phyloP scores from a whole-genome alignment of 2,113 vertebrate genomes.

The Misgurnus anguillicaudatus region DNA sequence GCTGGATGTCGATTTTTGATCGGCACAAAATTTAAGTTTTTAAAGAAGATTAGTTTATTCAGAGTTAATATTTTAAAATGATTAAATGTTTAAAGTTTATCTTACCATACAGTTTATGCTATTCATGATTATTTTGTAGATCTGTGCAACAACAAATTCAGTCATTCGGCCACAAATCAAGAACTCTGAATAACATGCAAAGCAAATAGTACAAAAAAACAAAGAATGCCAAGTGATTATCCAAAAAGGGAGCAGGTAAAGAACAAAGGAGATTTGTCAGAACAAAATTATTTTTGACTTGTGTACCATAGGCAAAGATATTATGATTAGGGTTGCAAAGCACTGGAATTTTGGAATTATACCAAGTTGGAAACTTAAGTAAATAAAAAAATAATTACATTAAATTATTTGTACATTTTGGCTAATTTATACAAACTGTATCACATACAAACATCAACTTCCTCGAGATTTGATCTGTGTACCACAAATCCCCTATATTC shows the following conservation, averaged over 20 bases:
- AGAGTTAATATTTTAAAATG: constrained; percentile 2
- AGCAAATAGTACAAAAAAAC: neutral
- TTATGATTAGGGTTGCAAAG: neutral
- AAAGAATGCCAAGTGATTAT: constrained; percentile 17
- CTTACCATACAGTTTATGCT: neutral
- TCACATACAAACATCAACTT: too few relatives aligned
- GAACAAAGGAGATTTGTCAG: constrained; percentile 21
- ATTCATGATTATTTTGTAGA: neutral
- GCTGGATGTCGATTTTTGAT: constrained; percentile 11
- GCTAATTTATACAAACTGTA: too few relatives aligned
- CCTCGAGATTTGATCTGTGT: too few relatives aligned
- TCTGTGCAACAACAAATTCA: constrained; percentile 59
- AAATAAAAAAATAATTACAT: too few relatives aligned
- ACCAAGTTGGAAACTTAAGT: too few relatives aligned
- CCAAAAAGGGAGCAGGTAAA: constrained; percentile 30
- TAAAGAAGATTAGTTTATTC: neutral
- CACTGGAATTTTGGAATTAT: too few relatives aligned
- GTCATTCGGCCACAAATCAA: constrained; percentile 1
- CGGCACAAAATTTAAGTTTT: neutral
- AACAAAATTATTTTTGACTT: constrained; percentile 32
- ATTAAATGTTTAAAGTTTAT: neutral
- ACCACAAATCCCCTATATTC: too few relatives aligned
- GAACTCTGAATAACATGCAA: constrained; percentile 18
- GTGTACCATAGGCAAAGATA: constrained; percentile 3
- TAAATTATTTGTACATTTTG: too few relatives aligned